Base-by-base conservation (phyloP, 2,888 invertebrate species). In the Plagodis dolabraria region DNA sequence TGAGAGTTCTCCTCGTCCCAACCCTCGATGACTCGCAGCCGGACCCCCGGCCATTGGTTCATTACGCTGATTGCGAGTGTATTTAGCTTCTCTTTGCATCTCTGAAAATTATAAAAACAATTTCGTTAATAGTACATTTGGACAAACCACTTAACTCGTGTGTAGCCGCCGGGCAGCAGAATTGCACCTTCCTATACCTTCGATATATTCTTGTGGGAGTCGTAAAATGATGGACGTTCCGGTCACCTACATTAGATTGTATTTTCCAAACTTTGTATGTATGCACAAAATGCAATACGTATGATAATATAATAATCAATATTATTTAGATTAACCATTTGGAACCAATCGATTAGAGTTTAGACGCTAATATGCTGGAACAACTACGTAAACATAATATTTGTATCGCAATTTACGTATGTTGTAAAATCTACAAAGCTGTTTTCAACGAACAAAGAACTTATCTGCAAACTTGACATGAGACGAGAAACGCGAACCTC, bases 31-130 rank as follows among this genome's bases (percentile, higher is more conserved):
- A 99, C 99, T 57, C 98, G 94, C 75, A 99, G 94, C 74, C 95
- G 95, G 65, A 98, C 96, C n/a, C 98, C 97, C 0, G 98, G 98
- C 99, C 99, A 99, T 87, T 98, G 97, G 93, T 99, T 99, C 98
- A 98, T 98, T 87, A 99, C 99, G 76, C 97, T 97, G 82, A 98
- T 97, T 57, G 99, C 98, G 80, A 99, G 92, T 60, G 97, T 97
- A 92, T 98, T 98, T 76, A 99, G 93, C 88, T 97, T 98, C 92
- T 99, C 99, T 87, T 97, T 98, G 92, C 98, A 98, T 85, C 98
- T 95, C 99, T 99, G 95, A 52, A 96, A 96, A 75, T 72, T 77
- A 62, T 60, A 52, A 47, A 33, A 2, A 34, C 36, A 5, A 11
- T 33, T 33, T 22, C 7, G 47, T 55, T 44, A 9, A 43, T 6